Evolutionary conservation across 2,888 invertebrate species (phyloP).

Genomic region (Perizoma affinitatum): DNA sequence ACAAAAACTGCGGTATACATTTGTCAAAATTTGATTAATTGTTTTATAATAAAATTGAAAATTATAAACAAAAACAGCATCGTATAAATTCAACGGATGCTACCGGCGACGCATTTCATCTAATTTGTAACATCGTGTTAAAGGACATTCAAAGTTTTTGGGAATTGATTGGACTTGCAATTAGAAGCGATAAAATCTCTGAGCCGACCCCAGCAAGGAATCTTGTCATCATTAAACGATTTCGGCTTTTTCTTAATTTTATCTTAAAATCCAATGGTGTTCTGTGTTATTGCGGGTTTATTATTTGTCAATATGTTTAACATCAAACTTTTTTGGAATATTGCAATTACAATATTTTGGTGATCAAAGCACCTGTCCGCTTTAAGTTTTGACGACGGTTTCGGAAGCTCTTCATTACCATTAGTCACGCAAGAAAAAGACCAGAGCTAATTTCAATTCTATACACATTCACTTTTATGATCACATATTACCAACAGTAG

Average conservation of each 20-base stretch:
- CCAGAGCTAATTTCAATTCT: slow-evolving; percentile 30
- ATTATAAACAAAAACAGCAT: slow-evolving; percentile 8
- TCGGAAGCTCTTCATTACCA: slow-evolving; percentile 28
- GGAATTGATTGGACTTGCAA: slow-evolving; percentile 57
- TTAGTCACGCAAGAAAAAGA: slow-evolving; percentile 26
- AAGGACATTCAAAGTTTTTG: slow-evolving; percentile 47
- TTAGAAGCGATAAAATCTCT: slow-evolving; percentile 54
- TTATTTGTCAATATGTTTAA: slow-evolving; percentile 18
- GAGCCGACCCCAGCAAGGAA: slow-evolving; percentile 38
- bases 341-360: slow-evolving; percentile 13
- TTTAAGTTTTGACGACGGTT: slow-evolving; percentile 7
- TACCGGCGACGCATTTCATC: slow-evolving; percentile 29
- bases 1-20: too few species aligned
- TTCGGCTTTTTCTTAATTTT: slow-evolving; percentile 27
- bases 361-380: slow-evolving; percentile 9
- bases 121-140: slow-evolving; percentile 46
- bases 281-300: slow-evolving; percentile 1
- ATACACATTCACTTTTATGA: slow-evolving; percentile 23
- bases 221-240: slow-evolving; percentile 39
- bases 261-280: slow-evolving; percentile 18
- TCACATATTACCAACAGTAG: slow-evolving; percentile 17
- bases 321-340: slow-evolving; percentile 5
- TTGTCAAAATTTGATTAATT: too few species aligned
- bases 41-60: neutral
- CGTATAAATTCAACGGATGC: slow-evolving; percentile 30